These are phyloP conservation scores for Alouatta palliata DNA, from an alignment of 2,113 vertebrate species.

Conservation along the genomic window DNA sequence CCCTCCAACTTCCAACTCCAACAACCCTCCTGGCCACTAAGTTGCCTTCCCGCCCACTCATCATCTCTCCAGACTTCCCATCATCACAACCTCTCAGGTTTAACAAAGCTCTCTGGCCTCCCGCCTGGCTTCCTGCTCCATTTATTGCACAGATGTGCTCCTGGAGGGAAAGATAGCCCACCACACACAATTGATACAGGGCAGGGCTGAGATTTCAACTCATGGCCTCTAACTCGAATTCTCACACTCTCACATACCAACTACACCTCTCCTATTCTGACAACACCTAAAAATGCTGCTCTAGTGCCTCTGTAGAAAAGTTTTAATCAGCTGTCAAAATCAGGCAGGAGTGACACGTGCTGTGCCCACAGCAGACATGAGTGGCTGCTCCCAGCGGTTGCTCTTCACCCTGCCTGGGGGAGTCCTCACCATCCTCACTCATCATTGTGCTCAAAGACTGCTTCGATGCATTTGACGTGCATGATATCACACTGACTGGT, in stretches of 20 bases:
- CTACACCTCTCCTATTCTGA: rapidly evolving
- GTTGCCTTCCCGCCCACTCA: background rate
- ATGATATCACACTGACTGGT: too few species aligned
- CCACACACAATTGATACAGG: background rate
- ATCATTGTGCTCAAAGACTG: background rate
- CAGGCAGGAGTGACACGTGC: too few species aligned
- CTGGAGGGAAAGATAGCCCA: too few species aligned
- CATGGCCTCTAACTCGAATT: too few species aligned
- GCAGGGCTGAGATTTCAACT: background rate
- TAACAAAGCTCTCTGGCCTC: background rate
- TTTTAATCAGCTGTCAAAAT: background rate
- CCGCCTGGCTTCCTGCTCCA: background rate
- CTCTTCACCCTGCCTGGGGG: background rate
- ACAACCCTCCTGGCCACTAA: background rate
- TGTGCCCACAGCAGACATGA: background rate
- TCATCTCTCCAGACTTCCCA: background rate
- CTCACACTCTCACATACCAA: background rate
- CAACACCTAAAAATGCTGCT: background rate
- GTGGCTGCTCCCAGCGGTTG: background rate
- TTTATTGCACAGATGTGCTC: background rate
- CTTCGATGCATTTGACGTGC: background rate
- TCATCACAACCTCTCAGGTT: too few species aligned
- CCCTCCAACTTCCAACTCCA: background rate
- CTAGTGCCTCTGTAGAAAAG: too few species aligned
- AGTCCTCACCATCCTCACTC: background rate